Evolutionary conservation across 2,888 invertebrate species (phyloP).

Genomic region (Cantharis rustica): DNA sequence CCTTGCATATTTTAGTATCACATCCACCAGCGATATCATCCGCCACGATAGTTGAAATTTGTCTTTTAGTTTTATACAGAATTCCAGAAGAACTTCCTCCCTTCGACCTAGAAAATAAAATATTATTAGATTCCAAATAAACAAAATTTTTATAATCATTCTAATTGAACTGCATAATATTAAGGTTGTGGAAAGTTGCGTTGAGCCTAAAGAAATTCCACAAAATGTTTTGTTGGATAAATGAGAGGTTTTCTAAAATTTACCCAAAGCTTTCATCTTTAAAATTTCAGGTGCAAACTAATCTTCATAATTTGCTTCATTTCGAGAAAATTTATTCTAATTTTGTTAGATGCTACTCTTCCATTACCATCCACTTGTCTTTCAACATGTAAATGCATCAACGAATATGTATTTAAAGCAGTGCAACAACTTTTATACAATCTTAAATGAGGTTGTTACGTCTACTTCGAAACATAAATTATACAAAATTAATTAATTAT

Average conservation of each 20-base stretch:
- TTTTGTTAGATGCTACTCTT: too few species aligned
- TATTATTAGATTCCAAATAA: background rate
- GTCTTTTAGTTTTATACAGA: slow-evolving; percentile 54
- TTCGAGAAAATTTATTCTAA: too few species aligned
- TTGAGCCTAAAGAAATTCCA: background rate
- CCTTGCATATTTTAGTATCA: slow-evolving; percentile 56
- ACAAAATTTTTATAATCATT: background rate
- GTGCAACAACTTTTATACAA: background rate
- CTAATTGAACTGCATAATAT: too few species aligned
- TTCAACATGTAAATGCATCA: background rate
- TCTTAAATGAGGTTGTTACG: slow-evolving; percentile 9
- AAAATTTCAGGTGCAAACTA: too few species aligned
- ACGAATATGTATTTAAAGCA: background rate
- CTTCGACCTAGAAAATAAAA: slow-evolving; percentile 46
- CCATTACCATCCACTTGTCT: background rate
- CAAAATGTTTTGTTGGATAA: background rate
- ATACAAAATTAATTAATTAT: slow-evolving; percentile 19
- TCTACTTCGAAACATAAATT: slow-evolving; percentile 8
- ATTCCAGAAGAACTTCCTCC: slow-evolving; percentile 54
- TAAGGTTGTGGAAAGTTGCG: background rate
- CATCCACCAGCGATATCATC: slow-evolving; percentile 57
- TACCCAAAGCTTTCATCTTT: too few species aligned
- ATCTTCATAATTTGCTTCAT: too few species aligned
- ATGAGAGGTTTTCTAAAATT: background rate
- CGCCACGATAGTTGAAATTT: slow-evolving; percentile 55